Conservation (phyloP, 2,888 invertebrate genomes). For the Cecidostiba fungosa region DNA sequence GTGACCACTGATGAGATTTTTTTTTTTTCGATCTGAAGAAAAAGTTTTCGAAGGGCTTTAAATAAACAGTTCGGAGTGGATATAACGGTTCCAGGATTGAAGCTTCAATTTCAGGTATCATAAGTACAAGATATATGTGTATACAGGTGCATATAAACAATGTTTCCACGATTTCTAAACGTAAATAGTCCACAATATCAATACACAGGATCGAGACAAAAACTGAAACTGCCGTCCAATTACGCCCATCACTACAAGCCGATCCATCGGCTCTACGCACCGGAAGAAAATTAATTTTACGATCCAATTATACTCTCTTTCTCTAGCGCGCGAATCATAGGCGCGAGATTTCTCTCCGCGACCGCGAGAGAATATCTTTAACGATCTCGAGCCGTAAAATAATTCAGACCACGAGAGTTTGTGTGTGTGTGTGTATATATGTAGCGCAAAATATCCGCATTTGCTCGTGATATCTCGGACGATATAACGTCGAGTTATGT, state of each 20-base stretch:
- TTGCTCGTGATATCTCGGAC: conserved; percentile 24
- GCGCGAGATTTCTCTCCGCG: conserved; percentile 33
- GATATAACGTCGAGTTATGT: conserved; percentile 1
- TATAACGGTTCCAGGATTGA: background rate
- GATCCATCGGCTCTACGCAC: background rate
- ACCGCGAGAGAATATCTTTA: conserved; percentile 15
- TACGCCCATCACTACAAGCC: background rate
- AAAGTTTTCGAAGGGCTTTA: background rate
- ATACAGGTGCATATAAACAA: no score
- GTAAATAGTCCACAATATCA: background rate
- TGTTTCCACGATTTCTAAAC: background rate
- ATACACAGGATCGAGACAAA: background rate
- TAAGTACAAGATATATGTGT: no score
- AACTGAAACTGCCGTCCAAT: background rate
- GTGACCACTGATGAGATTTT: background rate
- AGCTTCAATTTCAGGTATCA: no score
- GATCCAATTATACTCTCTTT: conserved; percentile 43
- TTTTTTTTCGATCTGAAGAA: background rate
- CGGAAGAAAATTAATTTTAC: conserved; percentile 48
- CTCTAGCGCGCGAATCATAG: conserved; percentile 28
- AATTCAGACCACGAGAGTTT: background rate
- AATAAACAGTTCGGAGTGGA: background rate
- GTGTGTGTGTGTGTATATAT: background rate
- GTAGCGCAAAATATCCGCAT: background rate
- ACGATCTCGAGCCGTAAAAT: conserved; percentile 26